A percentile compares a stretch with the other conserved stretches of the same genome.
phyloP scores from a whole-genome alignment of 2,797 vertebrate genomes.

The Gymnoscopelus braueri region DNA sequence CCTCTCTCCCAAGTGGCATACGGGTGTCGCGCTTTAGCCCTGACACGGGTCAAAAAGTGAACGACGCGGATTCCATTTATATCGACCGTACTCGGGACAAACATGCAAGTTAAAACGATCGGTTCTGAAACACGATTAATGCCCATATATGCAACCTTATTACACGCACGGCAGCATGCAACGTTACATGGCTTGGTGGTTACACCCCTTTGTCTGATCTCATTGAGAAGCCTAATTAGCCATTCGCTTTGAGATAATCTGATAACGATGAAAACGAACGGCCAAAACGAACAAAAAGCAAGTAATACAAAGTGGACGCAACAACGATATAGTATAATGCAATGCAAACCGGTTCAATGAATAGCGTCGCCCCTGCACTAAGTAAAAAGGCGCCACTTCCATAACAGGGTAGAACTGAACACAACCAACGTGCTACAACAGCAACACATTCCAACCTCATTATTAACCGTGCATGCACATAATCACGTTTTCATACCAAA shows the following conservation, averaged over 20 bases:
- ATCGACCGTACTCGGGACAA: no score
- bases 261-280: rapidly evolving
- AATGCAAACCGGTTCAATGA: neutral
- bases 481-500: neutral
- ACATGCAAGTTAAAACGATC: no score
- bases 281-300: no score
- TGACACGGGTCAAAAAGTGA: conserved; percentile 26
- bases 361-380: conserved; percentile 38
- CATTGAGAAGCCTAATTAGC: neutral
- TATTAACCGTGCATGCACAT: neutral
- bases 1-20: conserved; percentile 23
- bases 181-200: conserved; percentile 40
- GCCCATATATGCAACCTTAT: no score
- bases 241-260: neutral
- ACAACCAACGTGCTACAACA: conserved; percentile 31
- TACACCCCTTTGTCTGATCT: conserved; percentile 77
- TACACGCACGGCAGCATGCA: conserved; percentile 44
- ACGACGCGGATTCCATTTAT: neutral
- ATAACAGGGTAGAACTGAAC: conserved; percentile 46
- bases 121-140: no score
- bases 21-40: conserved; percentile 35
- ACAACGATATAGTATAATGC: neutral
- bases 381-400: conserved; percentile 84
- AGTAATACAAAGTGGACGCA: neutral
- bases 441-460: neutral